These are phyloP conservation scores for Scaptomyza polygonia DNA, from an alignment of 2,888 invertebrate species.

Conservation along the genomic window DNA sequence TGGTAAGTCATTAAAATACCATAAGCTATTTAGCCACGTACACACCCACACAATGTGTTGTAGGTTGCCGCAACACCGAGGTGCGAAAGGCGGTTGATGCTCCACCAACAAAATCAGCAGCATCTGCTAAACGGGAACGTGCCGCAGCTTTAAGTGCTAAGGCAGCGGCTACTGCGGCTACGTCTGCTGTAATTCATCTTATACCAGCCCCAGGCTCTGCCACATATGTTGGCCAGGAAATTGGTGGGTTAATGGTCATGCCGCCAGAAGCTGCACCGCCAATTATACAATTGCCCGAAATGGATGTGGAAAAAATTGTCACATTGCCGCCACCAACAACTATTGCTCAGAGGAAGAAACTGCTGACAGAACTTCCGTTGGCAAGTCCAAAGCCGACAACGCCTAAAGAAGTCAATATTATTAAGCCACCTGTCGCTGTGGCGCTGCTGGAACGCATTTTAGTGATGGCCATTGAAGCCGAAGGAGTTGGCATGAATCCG, in stretches of 20 bases:
- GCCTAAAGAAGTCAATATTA: slow-evolving; percentile 36
- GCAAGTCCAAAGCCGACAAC: neutral
- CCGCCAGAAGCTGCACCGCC: slow-evolving; percentile 3
- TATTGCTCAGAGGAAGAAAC: slow-evolving; percentile 6
- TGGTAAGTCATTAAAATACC: slow-evolving; percentile 44
- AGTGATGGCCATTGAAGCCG: slow-evolving; percentile 45
- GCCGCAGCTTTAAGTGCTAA: slow-evolving; percentile 57
- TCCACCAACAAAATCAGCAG: slow-evolving; percentile 36
- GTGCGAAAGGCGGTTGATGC: slow-evolving; percentile 25
- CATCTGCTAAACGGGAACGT: slow-evolving; percentile 43
- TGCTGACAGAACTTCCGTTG: neutral
- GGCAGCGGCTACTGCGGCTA: slow-evolving; percentile 58
- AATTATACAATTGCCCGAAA: slow-evolving; percentile 25
- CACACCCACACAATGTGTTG: neutral
- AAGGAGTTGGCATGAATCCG: slow-evolving; percentile 37
- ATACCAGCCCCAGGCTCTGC: slow-evolving; percentile 24
- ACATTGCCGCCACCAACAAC: slow-evolving; percentile 34
- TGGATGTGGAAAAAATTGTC: slow-evolving; percentile 28
- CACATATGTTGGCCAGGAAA: slow-evolving; percentile 5
- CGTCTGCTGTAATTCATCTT: slow-evolving; percentile 41
- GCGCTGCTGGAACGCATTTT: slow-evolving; percentile 52
- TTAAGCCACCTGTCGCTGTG: slow-evolving; percentile 37
- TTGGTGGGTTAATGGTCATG: neutral
- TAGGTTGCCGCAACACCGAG: slow-evolving; percentile 66
- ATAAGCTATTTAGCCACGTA: neutral